Conservation (phyloP, 2,888 invertebrate species). For the Nasonovia ribisnigri region DNA sequence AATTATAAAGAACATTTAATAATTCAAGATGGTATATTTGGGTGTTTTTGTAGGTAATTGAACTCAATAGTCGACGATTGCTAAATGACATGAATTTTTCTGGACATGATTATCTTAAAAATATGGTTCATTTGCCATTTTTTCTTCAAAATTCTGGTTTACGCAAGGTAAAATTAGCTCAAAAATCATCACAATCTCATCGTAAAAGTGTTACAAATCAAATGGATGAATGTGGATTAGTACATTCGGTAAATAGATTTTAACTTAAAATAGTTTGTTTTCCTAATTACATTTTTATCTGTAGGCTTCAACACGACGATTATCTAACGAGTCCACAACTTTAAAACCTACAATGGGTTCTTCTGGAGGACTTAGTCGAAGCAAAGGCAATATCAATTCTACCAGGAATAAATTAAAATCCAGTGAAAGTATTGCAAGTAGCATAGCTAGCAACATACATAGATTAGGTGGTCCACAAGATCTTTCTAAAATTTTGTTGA, state of each 20-base stretch:
- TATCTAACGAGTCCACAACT: constrained; percentile 64
- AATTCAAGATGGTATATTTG: background rate
- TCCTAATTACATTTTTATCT: background rate
- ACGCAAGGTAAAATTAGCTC: constrained; percentile 87
- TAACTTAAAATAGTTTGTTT: background rate
- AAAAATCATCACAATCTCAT: constrained; percentile 79
- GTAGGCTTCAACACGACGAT: constrained; percentile 59
- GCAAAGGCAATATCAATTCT: constrained; percentile 61
- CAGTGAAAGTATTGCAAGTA: constrained; percentile 91
- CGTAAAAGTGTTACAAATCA: constrained; percentile 70
- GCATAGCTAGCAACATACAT: constrained; percentile 89
- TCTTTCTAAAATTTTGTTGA: constrained; percentile 87
- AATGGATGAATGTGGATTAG: constrained; percentile 62
- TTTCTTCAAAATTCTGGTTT: constrained; percentile 97
- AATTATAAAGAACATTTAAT: background rate
- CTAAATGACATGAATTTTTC: constrained; percentile 94
- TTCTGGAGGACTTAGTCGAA: constrained; percentile 57
- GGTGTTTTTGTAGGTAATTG: constrained; percentile 79
- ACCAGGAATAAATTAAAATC: constrained; percentile 78
- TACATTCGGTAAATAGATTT: constrained; percentile 52
- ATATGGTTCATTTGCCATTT: constrained; percentile 97
- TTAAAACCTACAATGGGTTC: constrained; percentile 58
- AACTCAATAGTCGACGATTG: constrained; percentile 87
- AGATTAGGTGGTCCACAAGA: constrained; percentile 81
- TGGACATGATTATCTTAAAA: constrained; percentile 93